These are phyloP conservation scores for Hecatera dysodea DNA, from an alignment of 2,888 invertebrate species.

Conservation along the genomic window DNA sequence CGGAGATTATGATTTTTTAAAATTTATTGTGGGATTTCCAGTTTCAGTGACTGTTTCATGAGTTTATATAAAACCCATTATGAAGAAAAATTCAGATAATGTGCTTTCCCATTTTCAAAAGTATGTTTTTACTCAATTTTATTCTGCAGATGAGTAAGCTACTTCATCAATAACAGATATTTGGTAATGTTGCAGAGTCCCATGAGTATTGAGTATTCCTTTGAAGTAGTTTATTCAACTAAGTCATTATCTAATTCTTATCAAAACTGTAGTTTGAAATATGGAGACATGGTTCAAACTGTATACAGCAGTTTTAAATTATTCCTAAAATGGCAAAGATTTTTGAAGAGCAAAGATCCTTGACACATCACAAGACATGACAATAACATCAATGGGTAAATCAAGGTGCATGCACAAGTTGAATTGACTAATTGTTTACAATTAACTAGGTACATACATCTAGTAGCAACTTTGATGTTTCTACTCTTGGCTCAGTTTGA, in stretches of 20 bases:
- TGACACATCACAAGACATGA: neutral
- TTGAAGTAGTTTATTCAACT: neutral
- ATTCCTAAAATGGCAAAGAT: neutral
- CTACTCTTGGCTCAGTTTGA: neutral
- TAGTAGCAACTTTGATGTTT: neutral
- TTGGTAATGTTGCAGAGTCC: neutral
- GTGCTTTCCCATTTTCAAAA: neutral
- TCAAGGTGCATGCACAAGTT: neutral
- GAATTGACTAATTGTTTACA: neutral
- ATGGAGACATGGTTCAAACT: neutral
- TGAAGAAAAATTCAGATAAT: neutral
- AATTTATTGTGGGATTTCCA: neutral
- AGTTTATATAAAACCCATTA: neutral
- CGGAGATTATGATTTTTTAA: neutral
- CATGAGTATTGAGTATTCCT: neutral
- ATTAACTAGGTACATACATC: neutral
- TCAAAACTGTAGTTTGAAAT: no score
- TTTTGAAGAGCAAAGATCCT: neutral
- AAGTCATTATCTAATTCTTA: no score
- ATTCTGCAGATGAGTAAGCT: neutral
- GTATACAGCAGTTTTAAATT: no score
- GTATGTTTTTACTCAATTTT: conserved; percentile 1
- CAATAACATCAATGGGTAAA: neutral
- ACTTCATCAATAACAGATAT: neutral
- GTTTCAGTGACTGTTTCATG: neutral